A percentile compares a stretch with the other conserved stretches of the same genome.
phyloP scores from a whole-genome alignment of 2,797 vertebrate genomes.

The Urophycis tenuis region DNA sequence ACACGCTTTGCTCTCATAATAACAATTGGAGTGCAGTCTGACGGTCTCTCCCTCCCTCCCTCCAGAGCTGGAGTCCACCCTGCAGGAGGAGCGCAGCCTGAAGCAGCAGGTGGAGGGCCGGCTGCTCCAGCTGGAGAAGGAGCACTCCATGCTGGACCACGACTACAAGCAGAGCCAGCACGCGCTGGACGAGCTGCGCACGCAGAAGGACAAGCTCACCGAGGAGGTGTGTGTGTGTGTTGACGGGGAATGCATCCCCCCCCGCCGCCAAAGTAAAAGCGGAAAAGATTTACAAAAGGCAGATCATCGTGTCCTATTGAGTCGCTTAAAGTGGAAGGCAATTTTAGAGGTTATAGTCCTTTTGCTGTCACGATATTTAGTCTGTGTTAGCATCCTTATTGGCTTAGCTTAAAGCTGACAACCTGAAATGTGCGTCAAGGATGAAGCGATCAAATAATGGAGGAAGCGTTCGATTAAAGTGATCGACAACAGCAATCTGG shows the following conservation, averaged over 20 bases:
- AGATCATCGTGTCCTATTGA: background rate
- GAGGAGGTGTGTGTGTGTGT: slow-evolving; percentile 75
- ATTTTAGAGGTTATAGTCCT: no score
- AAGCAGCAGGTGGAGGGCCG: slow-evolving; percentile 86
- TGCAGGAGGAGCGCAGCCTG: slow-evolving; percentile 80
- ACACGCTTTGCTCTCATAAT: background rate
- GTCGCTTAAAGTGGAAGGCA: no score
- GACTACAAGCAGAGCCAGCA: slow-evolving; percentile 87
- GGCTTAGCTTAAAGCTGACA: background rate
- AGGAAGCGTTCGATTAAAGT: background rate
- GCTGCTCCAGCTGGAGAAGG: slow-evolving; percentile 86
- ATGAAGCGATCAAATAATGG: background rate
- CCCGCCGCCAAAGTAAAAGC: background rate
- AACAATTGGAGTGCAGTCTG: background rate
- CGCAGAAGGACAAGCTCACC: slow-evolving; percentile 78
- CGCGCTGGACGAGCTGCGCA: slow-evolving; percentile 78
- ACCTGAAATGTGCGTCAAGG: background rate
- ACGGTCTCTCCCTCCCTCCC: background rate
- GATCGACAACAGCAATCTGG: background rate
- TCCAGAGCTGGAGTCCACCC: slow-evolving; percentile 86
- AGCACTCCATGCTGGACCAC: slow-evolving; percentile 85
- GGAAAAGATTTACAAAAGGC: background rate
- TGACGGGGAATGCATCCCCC: no score
- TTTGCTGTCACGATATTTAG: background rate
- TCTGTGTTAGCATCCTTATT: background rate